Evolutionary conservation across 92 coral and sea anemone genomes (phyloP).

Genomic region (Umimayanthus kanabou): DNA sequence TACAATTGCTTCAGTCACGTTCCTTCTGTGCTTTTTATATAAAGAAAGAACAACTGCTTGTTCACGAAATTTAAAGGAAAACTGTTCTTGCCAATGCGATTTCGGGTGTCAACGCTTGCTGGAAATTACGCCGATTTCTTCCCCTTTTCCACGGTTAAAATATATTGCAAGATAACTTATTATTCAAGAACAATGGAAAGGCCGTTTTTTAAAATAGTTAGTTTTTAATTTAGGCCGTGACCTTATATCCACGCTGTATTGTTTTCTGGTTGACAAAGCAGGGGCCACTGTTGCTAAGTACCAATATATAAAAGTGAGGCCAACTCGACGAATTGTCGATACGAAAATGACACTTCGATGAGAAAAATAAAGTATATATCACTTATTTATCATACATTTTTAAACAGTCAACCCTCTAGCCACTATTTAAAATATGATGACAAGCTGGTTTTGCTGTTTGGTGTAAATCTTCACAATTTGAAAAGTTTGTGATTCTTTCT

Average conservation of each 20-base stretch:
- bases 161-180: background rate
- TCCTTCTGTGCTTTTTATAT: background rate
- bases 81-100: too few relatives aligned
- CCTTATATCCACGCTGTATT: background rate
- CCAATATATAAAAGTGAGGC: background rate
- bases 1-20: background rate
- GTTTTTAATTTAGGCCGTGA: slow-evolving; percentile 1
- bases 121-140: background rate
- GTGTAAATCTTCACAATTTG: background rate
- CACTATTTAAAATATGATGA: background rate
- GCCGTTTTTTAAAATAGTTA: background rate
- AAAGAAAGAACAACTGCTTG: background rate
- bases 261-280: slow-evolving; percentile 7
- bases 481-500: background rate
- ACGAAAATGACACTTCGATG: slow-evolving; percentile 2
- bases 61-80: too few relatives aligned
- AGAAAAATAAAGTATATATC: background rate
- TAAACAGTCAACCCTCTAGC: background rate
- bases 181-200: background rate
- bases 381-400: background rate
- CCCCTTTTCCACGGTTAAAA: background rate
- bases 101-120: background rate
- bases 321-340: background rate
- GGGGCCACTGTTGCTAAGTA: background rate
- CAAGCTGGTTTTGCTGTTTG: background rate